Conservation (phyloP, 2,888 invertebrate species). For the Protodeltote pygarga region DNA sequence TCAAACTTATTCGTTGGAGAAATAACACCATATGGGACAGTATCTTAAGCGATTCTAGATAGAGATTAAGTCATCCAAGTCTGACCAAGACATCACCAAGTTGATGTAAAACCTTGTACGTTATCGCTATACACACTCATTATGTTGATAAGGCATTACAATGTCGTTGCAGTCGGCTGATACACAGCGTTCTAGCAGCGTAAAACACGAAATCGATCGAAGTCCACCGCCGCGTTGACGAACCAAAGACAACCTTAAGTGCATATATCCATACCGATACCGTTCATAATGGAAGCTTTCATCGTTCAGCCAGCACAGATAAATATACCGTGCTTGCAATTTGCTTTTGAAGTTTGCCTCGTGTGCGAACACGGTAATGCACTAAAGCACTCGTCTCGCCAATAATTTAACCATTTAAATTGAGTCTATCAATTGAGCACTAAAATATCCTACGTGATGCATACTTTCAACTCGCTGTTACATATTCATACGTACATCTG, state of each 20-base stretch:
- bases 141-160: conserved; percentile 34
- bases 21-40: conserved; percentile 27
- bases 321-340: conserved; percentile 76
- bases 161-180: conserved; percentile 16
- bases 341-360: conserved; percentile 76
- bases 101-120: conserved; percentile 15
- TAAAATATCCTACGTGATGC: conserved; percentile 57
- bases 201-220: conserved; percentile 60
- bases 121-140: conserved; percentile 27
- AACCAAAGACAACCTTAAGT: conserved; percentile 71
- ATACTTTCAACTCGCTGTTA: conserved; percentile 44
- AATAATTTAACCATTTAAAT: conserved; percentile 72
- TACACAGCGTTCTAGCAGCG: conserved; percentile 41
- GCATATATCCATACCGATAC: conserved; percentile 76
- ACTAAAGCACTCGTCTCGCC: conserved; percentile 63
- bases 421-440: conserved; percentile 61
- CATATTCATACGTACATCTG: conserved; percentile 50
- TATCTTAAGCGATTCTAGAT: conserved; percentile 31
- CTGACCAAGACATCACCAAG: conserved; percentile 17
- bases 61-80: conserved; percentile 35
- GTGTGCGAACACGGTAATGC: conserved; percentile 71
- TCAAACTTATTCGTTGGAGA: conserved; percentile 33
- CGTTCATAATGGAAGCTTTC: conserved; percentile 77
- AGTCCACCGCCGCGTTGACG: conserved; percentile 49
- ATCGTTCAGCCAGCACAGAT: conserved; percentile 71